Percentiles rank a stretch among this genome's conserved stretches.
Conservation (phyloP, 1,140 invertebrate species). For the Ladona fulva region DNA sequence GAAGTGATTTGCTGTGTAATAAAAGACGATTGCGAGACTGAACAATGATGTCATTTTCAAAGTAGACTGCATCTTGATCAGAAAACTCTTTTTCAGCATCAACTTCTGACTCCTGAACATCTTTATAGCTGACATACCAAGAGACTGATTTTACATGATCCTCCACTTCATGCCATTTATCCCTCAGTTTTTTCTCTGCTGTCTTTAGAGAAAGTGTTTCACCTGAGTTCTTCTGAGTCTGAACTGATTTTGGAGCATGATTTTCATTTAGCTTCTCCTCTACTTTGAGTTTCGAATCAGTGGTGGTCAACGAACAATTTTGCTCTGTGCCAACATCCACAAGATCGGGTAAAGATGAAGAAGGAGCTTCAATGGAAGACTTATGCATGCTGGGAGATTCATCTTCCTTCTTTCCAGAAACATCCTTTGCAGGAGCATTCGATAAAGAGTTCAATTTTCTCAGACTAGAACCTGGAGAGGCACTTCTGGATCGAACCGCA, state of each 20-base stretch:
- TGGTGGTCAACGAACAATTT: background rate
- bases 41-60: background rate
- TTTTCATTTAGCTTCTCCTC: no score
- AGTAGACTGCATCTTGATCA: background rate
- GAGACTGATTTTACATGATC: background rate
- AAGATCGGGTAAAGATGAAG: background rate
- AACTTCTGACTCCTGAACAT: no score
- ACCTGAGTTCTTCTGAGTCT: background rate
- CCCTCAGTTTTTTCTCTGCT: background rate
- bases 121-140: no score
- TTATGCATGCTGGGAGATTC: no score
- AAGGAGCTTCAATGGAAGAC: background rate
- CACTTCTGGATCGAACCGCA: background rate
- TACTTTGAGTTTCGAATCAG: no score
- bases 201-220: background rate
- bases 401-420: background rate
- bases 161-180: background rate
- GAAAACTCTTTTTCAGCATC: background rate
- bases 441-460: background rate
- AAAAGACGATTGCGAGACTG: background rate
- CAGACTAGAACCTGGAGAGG: background rate
- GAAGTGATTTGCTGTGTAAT: background rate
- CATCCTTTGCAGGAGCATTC: background rate
- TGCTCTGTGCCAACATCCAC: background rate
- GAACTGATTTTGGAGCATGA: background rate